Base-by-base conservation (phyloP, 2,888 invertebrate species). In the Linnaemya vulpina region DNA sequence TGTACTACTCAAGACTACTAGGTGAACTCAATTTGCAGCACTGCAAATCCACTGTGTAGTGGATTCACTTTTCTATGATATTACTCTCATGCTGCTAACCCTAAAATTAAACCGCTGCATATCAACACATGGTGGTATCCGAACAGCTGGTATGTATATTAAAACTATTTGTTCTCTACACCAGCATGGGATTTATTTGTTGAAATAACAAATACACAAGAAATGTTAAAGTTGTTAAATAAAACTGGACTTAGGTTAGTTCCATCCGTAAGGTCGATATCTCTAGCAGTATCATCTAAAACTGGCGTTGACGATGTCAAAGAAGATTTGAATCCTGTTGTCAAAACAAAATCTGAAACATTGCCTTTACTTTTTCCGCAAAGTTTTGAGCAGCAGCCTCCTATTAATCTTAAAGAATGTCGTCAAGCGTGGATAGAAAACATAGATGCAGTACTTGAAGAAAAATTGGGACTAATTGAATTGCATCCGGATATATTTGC, bases 401-500 rank as follows among this genome's bases (percentile, higher is more conserved):
- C 90, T 1, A 51, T 88, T 0, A 91, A 88, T 74, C 87, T 88
- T 22, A 91, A 88, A 22, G 77, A 78, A 15, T 80, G 88, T 0
- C 94, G 97, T 11, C 96, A 98, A 93, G 96, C 95, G 67, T 98
- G 98, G 98, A 94, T 98, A 55, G 97, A 97, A 91, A 97, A 96
- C 92, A 91, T 97, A 53, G 95, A 97, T 90, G 94, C 96, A 0
- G 92, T 96, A 20, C 94, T 95, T 86, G 96, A 96, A 89, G 94
- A 95, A 84, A 96, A 96, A 91, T 90, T 97, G n/a, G 98, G 97
- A 0, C 91, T 99, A 1, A 93, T 98, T 43, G 96, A 97, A 90
- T 93, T 99, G 51, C 98, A 99, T 93, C 98, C 99, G 0, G 94
- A 95, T 85, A 93, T 99, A 10, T 99, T 97, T 92, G 97, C 95